Percentiles rank a stretch among this genome's conserved stretches.
phyloP scores from a whole-genome alignment of 2,888 invertebrate genomes.

The Adineta ricciae region DNA sequence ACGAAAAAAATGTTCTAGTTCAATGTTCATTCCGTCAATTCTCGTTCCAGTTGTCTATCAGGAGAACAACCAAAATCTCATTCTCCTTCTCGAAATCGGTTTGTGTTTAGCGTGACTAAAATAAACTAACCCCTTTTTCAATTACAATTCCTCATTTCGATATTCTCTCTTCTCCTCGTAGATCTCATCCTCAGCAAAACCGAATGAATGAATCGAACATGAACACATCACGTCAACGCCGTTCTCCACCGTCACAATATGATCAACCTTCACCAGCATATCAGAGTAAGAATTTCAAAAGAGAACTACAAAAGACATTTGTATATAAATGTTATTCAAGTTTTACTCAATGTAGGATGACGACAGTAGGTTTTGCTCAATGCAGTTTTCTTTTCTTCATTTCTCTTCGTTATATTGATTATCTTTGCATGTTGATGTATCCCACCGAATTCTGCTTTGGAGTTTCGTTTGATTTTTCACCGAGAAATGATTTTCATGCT shows the following conservation, averaged over 20 bases:
- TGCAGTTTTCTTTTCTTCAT: not conserved
- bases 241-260: not conserved
- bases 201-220: not conserved
- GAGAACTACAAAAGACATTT: too few relatives aligned
- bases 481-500: not conserved
- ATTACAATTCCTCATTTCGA: too few relatives aligned
- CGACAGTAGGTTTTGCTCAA: not conserved
- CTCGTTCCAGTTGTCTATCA: slow-evolving; percentile 16
- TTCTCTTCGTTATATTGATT: not conserved
- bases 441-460: not conserved
- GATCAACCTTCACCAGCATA: not conserved
- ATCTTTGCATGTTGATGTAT: not conserved
- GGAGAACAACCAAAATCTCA: too few relatives aligned
- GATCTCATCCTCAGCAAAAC: not conserved
- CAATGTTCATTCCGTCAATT: not conserved
- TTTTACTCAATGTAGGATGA: too few relatives aligned
- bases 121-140: too few relatives aligned
- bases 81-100: slow-evolving; percentile 27
- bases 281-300: not conserved
- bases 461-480: not conserved
- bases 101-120: not conserved
- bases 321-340: too few relatives aligned
- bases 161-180: too few relatives aligned
- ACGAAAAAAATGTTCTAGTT: not conserved
- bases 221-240: not conserved